phyloP scores from a whole-genome alignment of 2,113 vertebrate species.

The Lampris incognitus region DNA sequence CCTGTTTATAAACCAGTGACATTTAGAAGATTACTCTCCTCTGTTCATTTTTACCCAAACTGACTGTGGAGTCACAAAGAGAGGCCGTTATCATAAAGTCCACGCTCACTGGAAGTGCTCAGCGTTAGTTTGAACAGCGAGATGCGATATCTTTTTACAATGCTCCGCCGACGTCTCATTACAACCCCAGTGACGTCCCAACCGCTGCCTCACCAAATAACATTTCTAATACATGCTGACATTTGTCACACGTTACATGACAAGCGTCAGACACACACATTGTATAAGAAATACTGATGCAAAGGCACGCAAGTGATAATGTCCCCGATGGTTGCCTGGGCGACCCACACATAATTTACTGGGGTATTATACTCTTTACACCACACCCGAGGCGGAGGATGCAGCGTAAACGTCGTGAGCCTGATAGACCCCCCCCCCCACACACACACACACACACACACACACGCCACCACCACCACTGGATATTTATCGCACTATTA shows the following conservation, averaged over 20 bases:
- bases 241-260: slow-evolving; percentile 49
- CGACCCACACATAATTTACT: slow-evolving; percentile 51
- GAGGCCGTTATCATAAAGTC: too few relatives aligned
- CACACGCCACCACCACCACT: neutral
- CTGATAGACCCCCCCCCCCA: slow-evolving; percentile 50
- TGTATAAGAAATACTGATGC: slow-evolving; percentile 49
- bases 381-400: slow-evolving; percentile 12
- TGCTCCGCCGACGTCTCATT: too few relatives aligned
- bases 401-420: slow-evolving; percentile 44
- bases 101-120: too few relatives aligned
- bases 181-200: too few relatives aligned
- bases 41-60: too few relatives aligned
- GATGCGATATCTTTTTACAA: too few relatives aligned
- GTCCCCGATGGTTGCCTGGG: slow-evolving; percentile 23
- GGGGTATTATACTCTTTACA: slow-evolving; percentile 45
- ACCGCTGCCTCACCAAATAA: too few relatives aligned
- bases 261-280: slow-evolving; percentile 22
- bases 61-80: too few relatives aligned
- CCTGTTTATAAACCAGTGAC: neutral
- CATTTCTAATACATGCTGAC: neutral
- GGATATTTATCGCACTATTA: slow-evolving; percentile 73
- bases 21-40: too few relatives aligned
- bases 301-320: slow-evolving; percentile 50
- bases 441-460: too few relatives aligned
- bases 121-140: too few relatives aligned